Evolutionary conservation across 2,113 vertebrate species (phyloP), one percentile per base, ranked within the genome.

Genomic region (Butorides virescens): DNA sequence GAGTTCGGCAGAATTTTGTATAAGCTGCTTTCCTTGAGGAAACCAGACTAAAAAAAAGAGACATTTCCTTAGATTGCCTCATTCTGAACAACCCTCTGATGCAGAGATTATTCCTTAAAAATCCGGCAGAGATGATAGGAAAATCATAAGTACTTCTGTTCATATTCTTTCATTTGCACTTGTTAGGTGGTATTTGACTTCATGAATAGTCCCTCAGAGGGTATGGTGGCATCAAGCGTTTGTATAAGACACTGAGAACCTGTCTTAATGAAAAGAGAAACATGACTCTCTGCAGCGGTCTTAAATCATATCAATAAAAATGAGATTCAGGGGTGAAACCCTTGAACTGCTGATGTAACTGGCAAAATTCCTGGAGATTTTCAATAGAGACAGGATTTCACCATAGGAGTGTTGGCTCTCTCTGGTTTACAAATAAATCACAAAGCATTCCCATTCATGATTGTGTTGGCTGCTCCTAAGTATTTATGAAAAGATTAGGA

Each of bases 341-440:
- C 52, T 65, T 88, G n/a, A 92, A 90, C 44, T 91, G 73, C 72
- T 86, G 72, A 71, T 81, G 15, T 56, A 95, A 93, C 44, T 96
- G 86, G 75, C 88, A 95, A 88, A 95, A 94, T 77, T 91, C 79
- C 86, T 89, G 56, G 46, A 72, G 47, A 52, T 87, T 94, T 92
- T 86, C 61, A 81, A 46, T 49, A 93, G 63, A 23, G 46, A 9
- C 59, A 81, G 72, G n/a, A 75, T 86, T 95, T 92, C 67, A 77
- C 71, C 65, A 74, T 65, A 68, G 68, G 73, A 84, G 21, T 72
- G 34, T 61, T 96, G 75, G 77, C 61, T 91, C 5, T 59, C 29
- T 70, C 74, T 61, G 44, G 25, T 72, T 92, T 93, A 86, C 83
- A 91, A 86, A 94, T 86, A 93, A 94, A 90, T 86, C 52, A 88